Conservation (phyloP, 2,797 vertebrate species). For the Xenopus petersii region DNA sequence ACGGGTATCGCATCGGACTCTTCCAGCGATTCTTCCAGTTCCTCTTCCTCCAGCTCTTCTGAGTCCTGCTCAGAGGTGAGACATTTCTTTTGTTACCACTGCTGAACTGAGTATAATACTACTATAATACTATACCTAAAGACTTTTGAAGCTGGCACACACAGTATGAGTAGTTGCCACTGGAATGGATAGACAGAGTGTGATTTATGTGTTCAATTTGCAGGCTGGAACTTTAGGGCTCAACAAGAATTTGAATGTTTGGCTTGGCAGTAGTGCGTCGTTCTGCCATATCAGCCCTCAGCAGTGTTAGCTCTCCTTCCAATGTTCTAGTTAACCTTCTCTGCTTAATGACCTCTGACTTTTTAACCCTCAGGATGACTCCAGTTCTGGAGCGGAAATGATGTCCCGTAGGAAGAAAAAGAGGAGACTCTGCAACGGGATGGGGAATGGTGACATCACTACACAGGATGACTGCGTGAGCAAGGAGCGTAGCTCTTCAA, state of each 20-base stretch:
- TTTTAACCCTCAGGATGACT: constrained; percentile 70
- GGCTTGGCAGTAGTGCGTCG: too few species aligned
- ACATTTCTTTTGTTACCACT: neutral
- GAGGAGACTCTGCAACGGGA: constrained; percentile 74
- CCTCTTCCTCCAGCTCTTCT: constrained; percentile 88
- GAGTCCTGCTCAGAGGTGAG: constrained; percentile 87
- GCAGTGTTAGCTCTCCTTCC: too few species aligned
- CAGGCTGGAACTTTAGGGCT: too few species aligned
- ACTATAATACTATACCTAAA: too few species aligned
- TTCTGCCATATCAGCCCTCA: too few species aligned
- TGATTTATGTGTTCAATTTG: too few species aligned
- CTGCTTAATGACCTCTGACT: neutral
- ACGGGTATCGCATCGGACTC: constrained; percentile 96
- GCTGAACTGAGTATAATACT: too few species aligned
- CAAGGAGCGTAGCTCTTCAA: constrained; percentile 93
- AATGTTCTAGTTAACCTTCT: too few species aligned
- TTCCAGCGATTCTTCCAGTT: constrained; percentile 94
- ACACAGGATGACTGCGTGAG: constrained; percentile 89
- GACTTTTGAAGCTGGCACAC: too few species aligned
- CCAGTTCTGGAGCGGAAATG: constrained; percentile 82
- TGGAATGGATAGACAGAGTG: too few species aligned
- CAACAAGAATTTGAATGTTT: too few species aligned
- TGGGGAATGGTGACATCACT: constrained; percentile 81
- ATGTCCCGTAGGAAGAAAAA: constrained; percentile 87
- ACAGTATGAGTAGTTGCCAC: too few species aligned